Evolutionary conservation across 2,113 vertebrate species (phyloP).

Genomic region (Cheirogaleus medius): DNA sequence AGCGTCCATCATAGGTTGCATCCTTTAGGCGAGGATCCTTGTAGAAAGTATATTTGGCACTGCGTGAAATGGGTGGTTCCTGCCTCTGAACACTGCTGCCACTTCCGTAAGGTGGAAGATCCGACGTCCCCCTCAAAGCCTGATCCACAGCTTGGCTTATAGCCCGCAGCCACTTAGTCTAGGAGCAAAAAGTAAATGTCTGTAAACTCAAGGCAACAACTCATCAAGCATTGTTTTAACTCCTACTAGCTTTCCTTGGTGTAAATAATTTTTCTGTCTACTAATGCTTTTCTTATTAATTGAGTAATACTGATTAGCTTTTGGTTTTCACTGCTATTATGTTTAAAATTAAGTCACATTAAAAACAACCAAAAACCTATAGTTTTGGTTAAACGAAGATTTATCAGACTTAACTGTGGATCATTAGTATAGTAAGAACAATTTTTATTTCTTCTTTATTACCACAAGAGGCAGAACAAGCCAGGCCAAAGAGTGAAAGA

Average conservation of each 20-base stretch:
- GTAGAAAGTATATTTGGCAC: slow-evolving; percentile 95
- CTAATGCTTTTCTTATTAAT: neutral
- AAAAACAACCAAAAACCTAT: neutral
- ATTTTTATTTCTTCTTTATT: slow-evolving; percentile 25
- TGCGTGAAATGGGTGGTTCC: slow-evolving; percentile 95
- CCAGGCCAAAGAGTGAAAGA: neutral
- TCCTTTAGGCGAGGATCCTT: slow-evolving; percentile 96
- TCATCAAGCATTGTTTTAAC: neutral
- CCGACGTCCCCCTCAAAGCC: slow-evolving; percentile 87
- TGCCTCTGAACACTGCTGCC: slow-evolving; percentile 84
- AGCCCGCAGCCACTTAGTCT: slow-evolving; percentile 96
- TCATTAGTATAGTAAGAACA: neutral
- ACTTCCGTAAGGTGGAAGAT: slow-evolving; percentile 73
- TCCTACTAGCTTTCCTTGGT: neutral
- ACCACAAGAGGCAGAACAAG: neutral
- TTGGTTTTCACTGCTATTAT: neutral
- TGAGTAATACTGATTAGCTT: neutral
- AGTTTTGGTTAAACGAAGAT: neutral
- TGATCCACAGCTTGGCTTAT: slow-evolving; percentile 97
- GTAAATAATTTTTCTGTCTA: neutral
- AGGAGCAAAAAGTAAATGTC: slow-evolving; percentile 47
- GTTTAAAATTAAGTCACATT: slow-evolving; percentile 11
- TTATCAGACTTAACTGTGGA: neutral
- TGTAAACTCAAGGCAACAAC: neutral
- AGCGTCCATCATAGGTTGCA: slow-evolving; percentile 93